Conservation (phyloP, 2,797 vertebrate genomes). For the Sebastes kiyomatsui region DNA sequence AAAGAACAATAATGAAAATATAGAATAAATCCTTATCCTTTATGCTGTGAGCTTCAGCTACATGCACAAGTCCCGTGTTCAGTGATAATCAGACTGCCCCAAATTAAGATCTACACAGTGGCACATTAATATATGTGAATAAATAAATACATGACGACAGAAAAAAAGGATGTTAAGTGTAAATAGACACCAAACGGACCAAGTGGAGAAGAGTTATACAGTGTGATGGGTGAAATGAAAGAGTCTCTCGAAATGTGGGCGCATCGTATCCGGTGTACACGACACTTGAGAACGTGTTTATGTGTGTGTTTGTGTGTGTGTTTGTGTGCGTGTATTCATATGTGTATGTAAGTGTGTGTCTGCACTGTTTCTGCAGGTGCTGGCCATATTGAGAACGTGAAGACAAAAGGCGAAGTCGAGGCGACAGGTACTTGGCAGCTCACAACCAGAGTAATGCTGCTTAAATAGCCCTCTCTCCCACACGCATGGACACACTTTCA, state of each 20-base stretch:
- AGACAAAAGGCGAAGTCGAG: slow-evolving; percentile 54
- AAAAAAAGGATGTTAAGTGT: background rate
- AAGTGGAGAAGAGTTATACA: background rate
- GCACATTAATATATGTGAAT: background rate
- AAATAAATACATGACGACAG: background rate
- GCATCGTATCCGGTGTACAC: background rate
- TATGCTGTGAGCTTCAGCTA: background rate
- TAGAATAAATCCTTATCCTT: background rate
- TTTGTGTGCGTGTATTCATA: slow-evolving; percentile 11
- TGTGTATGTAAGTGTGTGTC: slow-evolving; percentile 6
- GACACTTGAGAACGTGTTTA: background rate
- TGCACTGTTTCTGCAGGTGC: slow-evolving; percentile 56
- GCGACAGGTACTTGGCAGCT: slow-evolving; percentile 76
- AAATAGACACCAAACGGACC: background rate
- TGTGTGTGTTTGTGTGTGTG: slow-evolving; percentile 4
- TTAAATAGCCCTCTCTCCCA: slow-evolving; percentile 49
- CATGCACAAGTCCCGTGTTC: background rate
- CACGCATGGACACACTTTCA: slow-evolving; percentile 43
- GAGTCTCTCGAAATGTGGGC: slow-evolving; percentile 1
- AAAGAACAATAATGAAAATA: too few relatives aligned
- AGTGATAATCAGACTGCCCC: background rate
- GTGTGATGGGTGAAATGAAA: background rate
- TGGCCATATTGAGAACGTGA: slow-evolving; percentile 67
- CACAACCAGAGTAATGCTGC: slow-evolving; percentile 53
- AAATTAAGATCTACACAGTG: background rate